Evolutionary conservation across 2,888 invertebrate species (phyloP), one percentile per base, ranked within the genome.

Genomic region (Leptarthrus brevirostris): DNA sequence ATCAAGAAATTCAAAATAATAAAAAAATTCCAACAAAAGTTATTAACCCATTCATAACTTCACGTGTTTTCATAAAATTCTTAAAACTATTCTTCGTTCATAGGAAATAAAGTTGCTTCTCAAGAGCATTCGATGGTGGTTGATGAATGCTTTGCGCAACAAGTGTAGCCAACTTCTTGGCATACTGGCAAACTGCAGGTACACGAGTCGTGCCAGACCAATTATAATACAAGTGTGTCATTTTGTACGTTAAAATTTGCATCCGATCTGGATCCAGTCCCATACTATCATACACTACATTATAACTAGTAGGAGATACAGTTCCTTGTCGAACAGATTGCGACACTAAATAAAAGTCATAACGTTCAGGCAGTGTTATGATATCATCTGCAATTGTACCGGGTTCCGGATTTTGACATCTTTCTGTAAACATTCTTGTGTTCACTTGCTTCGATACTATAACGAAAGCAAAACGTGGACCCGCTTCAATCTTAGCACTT

Each of bases 121-220:
- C 88, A n/a, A 94, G 85, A 0, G 87, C 85, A 69, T 86, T 85
- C 74, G 89, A 87, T 0, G 93, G 92, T 18, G 86, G 81, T 34
- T 86, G 85, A 80, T 96, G 95, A 1, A 97, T 87, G 22, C 89
- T 88, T 81, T 96, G 95, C 0, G 92, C 93, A 0, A 94, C 93
- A 3, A 97, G 86, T 82, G 94, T 96, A 0, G 97, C 96, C 75
- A 97, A 85, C 80, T 97, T 97, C 82, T 97, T 96, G 0, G 97
- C 97, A 82, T 96, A 97, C 82, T 97, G 96, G 81, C 95, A 95
- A 0, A 96, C 96, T 0, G 96, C 94, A 0, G 97, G 97, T 8
- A 97, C 97, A 20, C 95, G 88, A 12, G 93, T 91, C 0, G 93
- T 87, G 78, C 92, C 93, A 64, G 92, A 91, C 92, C 96, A 97